A percentile compares a stretch with the other conserved stretches of the same genome.
Evolutionary conservation across 23 tunicate species (phyloP).

Genomic region (Ascidia mentula): DNA sequence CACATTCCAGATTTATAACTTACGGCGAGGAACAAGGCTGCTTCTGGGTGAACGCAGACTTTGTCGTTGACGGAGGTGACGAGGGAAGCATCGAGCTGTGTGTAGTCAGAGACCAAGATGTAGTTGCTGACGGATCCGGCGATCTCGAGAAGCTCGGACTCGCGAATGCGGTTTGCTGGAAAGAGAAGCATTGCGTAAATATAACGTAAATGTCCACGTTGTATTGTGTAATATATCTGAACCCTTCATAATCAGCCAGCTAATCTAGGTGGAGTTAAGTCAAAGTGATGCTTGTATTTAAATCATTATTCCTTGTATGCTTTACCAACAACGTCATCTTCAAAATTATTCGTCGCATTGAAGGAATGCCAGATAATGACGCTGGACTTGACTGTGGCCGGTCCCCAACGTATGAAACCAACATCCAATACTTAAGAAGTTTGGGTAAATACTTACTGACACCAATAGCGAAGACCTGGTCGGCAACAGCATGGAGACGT

Average conservation of each 20-base stretch:
- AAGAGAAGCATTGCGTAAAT: neutral
- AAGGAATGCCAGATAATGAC: no score
- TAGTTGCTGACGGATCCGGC: constrained; percentile 63
- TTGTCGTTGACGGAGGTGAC: constrained; percentile 21
- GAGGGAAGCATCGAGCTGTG: constrained; percentile 47
- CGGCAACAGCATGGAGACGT: constrained; percentile 39
- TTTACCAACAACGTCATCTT: no score
- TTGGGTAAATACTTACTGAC: constrained; percentile 90
- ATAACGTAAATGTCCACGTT: no score
- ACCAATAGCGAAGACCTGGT: constrained; percentile 70
- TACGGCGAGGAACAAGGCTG: constrained; percentile 50
- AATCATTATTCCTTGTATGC: no score
- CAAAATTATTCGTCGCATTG: no score
- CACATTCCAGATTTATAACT: neutral
- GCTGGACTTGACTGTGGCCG: no score
- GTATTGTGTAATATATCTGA: no score
- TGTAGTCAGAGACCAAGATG: constrained; percentile 58
- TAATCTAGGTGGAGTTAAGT: no score
- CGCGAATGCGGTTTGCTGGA: constrained; percentile 63
- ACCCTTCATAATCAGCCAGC: no score
- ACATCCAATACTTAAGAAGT: no score
- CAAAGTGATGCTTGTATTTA: no score
- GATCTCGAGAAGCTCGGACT: constrained; percentile 56
- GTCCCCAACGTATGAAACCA: no score
- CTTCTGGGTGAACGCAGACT: constrained; percentile 73